Base-by-base conservation (phyloP, 1,140 invertebrate species). In the Camponotus floridanus region DNA sequence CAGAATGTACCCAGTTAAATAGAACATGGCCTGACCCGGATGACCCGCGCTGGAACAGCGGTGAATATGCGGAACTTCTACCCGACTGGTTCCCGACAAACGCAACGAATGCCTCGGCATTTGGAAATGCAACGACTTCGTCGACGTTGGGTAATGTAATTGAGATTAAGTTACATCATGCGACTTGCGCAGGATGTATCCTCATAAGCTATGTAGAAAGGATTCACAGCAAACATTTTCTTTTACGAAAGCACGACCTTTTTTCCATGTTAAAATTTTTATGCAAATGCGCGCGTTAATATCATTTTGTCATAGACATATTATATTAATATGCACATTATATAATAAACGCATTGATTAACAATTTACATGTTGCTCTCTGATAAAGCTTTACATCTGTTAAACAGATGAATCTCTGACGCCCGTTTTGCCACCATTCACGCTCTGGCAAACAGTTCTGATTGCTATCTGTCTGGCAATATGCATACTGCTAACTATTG, bases 401-500 rank as follows among this genome's bases (percentile, higher is more conserved):
- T 64, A 62, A 87, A 90, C 76, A 90, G 89, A 62, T 61, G 76
- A 87, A 76, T 64, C 80, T 39, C 73, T 89, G 48, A 36, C 31
- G 26, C 96, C 96, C 15, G 97, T 97, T 18, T 95, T 97, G 87
- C 97, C 98, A 74, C 98, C 98, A 8, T 99, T 99, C 93, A 96
- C 97, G 62, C 95, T 98, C n/a, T 99, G 98, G 98, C 96, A 98
- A 94, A 98, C 98, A 3, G 97, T 98, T 55, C 96, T 99, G 87
- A 98, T 99, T 85, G 99, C 98, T n/a, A 96, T 99, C 57, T 97
- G 98, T 91, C 95, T 99, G 65, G 97, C 97, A 2, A 94, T 98
- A 65, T 98, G 98, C 91, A 99, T 99, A 87, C 96, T 99, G 26
- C 95, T 99, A 59, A 99, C 99, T 0, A 97, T 99, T 18, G 97